Conservation (phyloP, 2,888 invertebrate genomes). For the Limenitis camilla region DNA sequence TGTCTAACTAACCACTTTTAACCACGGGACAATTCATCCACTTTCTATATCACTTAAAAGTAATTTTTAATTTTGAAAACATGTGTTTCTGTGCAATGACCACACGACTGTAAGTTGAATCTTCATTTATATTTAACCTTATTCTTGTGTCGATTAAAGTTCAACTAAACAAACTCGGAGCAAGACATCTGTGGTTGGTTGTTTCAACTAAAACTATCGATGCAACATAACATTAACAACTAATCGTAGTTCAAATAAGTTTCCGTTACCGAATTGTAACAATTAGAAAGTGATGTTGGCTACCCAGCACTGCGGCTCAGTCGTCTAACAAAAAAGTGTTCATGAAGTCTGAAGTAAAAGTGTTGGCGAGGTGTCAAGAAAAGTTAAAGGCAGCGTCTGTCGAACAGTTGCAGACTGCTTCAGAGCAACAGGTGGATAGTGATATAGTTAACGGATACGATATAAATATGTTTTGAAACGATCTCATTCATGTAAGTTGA, state of each 20-base stretch:
- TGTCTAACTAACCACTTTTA: too few relatives aligned
- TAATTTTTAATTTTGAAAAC: too few relatives aligned
- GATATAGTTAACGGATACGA: slow-evolving; percentile 14
- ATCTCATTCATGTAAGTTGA: background rate
- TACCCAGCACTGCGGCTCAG: too few relatives aligned
- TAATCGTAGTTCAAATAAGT: too few relatives aligned
- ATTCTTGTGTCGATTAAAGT: background rate
- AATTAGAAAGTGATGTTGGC: background rate
- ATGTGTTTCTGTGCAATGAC: too few relatives aligned
- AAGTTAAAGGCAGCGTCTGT: slow-evolving; percentile 23
- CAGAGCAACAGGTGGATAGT: slow-evolving; percentile 26
- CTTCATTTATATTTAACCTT: background rate
- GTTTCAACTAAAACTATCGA: too few relatives aligned
- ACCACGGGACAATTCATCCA: too few relatives aligned
- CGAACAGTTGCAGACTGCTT: slow-evolving; percentile 20
- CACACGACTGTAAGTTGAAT: background rate
- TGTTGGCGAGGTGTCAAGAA: slow-evolving; percentile 26
- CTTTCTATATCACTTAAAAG: too few relatives aligned
- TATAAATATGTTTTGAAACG: slow-evolving; percentile 1
- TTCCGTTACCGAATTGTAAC: background rate
- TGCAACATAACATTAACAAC: too few relatives aligned
- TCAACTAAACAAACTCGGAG: too few relatives aligned
- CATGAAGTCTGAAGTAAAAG: slow-evolving; percentile 21
- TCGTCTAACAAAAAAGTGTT: too few relatives aligned
- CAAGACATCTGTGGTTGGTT: too few relatives aligned